Percentiles rank a stretch among this genome's conserved stretches.
Evolutionary conservation across 2,113 vertebrate genomes (phyloP).

Genomic region (Calidris pygmaea): DNA sequence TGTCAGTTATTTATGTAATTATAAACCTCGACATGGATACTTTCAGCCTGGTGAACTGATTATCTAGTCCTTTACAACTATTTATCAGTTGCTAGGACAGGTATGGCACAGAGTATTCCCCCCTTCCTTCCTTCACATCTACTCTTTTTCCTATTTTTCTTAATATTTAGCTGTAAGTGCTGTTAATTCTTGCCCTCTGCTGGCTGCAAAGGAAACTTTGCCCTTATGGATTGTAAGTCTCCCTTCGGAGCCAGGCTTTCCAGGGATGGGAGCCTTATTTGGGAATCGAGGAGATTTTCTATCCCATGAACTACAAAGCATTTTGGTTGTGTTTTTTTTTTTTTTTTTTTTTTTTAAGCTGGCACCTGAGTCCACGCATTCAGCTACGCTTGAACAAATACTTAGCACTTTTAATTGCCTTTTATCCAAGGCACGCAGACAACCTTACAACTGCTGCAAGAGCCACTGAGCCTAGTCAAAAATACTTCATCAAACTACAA

Average conservation of each 20-base stretch:
- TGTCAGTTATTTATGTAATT: not conserved
- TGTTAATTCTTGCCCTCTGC: not conserved
- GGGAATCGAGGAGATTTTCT: not conserved
- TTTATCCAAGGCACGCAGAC: not conserved
- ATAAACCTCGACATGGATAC: rapidly evolving
- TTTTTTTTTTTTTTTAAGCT: not conserved
- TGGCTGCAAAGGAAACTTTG: not conserved
- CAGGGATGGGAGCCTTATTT: rapidly evolving
- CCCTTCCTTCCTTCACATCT: not conserved
- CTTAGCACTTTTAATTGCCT: not conserved
- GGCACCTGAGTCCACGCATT: not conserved
- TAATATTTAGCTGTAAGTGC: rapidly evolving
- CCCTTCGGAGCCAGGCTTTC: not conserved
- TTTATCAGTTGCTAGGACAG: not conserved
- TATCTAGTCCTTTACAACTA: not conserved
- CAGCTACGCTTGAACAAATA: not conserved
- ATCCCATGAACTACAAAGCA: rapidly evolving
- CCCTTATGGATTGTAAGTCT: rapidly evolving
- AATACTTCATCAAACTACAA: not conserved
- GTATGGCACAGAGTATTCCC: rapidly evolving
- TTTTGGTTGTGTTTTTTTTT: not conserved
- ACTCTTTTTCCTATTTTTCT: not conserved
- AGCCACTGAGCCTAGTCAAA: not conserved
- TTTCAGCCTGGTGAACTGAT: not conserved
- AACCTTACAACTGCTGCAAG: not conserved